phyloP scores from a whole-genome alignment of 2,888 invertebrate species.

The Polymixis flavicincta region DNA sequence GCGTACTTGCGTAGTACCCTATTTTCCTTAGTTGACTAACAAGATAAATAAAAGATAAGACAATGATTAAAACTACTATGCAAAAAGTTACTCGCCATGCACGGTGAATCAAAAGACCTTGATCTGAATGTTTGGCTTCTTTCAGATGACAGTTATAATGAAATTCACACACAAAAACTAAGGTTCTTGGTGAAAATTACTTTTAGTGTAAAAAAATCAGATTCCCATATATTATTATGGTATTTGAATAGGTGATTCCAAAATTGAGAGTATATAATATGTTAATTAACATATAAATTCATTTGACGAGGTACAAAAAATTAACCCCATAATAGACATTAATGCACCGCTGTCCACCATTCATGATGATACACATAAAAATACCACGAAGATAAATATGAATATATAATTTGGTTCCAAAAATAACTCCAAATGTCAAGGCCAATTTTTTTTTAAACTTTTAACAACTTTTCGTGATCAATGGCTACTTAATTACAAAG shows the following conservation, averaged over 20 bases:
- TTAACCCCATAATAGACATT: slow-evolving; percentile 22
- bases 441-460: slow-evolving; percentile 6
- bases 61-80: slow-evolving; percentile 28
- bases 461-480: slow-evolving; percentile 30
- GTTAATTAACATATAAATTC: slow-evolving; percentile 2
- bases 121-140: slow-evolving; percentile 25
- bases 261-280: neutral
- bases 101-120: slow-evolving; percentile 40
- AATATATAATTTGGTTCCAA: slow-evolving; percentile 22
- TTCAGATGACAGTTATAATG: slow-evolving; percentile 19
- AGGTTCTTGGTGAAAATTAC: neutral
- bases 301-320: neutral
- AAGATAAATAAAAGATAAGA: slow-evolving; percentile 38
- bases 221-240: neutral
- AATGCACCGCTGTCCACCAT: slow-evolving; percentile 19
- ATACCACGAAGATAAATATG: slow-evolving; percentile 15
- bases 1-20: slow-evolving; percentile 27
- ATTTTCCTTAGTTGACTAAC: slow-evolving; percentile 31
- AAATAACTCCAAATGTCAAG: slow-evolving; percentile 43
- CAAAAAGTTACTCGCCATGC: slow-evolving; percentile 33
- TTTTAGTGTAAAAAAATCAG: neutral
- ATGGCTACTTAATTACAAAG: slow-evolving; percentile 34
- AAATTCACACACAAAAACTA: slow-evolving; percentile 21
- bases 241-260: neutral
- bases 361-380: slow-evolving; percentile 23